Base-by-base conservation (phyloP, 2,113 vertebrate genomes). In the Petaurus breviceps region DNA sequence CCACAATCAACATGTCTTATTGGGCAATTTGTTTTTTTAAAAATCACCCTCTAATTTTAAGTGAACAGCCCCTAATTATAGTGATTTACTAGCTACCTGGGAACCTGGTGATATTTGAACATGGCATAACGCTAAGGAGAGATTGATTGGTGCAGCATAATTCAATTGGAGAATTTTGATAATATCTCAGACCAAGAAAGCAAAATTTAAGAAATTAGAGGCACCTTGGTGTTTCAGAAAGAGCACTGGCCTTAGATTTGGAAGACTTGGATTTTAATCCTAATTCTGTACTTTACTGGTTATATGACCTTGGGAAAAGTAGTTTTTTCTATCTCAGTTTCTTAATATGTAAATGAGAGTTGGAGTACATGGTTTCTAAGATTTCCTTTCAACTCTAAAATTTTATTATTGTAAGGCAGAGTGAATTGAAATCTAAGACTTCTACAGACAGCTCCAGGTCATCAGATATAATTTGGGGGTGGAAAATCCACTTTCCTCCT, bases 61-160 rank as follows among this genome's bases (percentile, higher is more conserved):
- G 98, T 97, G 98, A 98, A 97, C 96, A 98, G 97, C 96, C 97
- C 98, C 98, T 98, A 98, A 99, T 99, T 98, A 98, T 96, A 98
- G 98, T 98, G 98, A 98, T 98, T 98, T 98, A 98, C 97, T 95
- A 95, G 96, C 97, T 98, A 98, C 98, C 98, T 98, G 97, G 98
- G 98, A 98, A 98, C 97, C 28, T 96, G 98, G 97, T 98, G 98
- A 97, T 98, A 98, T 98, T 98, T 98, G 98, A 98, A 93, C 97
- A 93, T 57, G 26, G 92, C 90, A 0, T 95, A 97, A 97, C 93
- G 84, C 95, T 92, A 97, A 91, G 96, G 96, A 94, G 96, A 98
- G 98, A 98, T 95, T 96, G 98, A 98, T 98, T 96, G 96, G 97
- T 96, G 47, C 97, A 51, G 94, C 61, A 0, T 96, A 96, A 97